A percentile compares a stretch with the other conserved stretches of the same genome.
These are phyloP conservation scores for Nesogale talazaci DNA, from an alignment of 2,113 vertebrate species.

Conservation along the genomic window DNA sequence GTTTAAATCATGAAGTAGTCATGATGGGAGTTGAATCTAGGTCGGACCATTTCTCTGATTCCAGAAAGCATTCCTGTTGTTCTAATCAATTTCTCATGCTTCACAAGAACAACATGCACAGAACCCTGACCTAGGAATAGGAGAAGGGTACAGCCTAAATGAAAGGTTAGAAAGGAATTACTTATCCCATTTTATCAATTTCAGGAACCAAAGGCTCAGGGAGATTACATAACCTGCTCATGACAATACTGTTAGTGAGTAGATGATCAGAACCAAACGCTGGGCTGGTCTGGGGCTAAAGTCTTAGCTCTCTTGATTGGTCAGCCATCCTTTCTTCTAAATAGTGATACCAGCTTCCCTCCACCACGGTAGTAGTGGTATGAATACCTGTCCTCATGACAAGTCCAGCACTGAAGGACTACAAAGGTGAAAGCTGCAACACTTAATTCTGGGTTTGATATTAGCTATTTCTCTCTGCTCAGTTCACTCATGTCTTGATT, in stretches of 20 bases:
- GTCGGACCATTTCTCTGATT: not conserved
- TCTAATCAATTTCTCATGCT: not conserved
- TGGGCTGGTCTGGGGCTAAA: conserved; percentile 6
- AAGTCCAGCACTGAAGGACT: not conserved
- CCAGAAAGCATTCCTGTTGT: not conserved
- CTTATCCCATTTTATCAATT: not conserved
- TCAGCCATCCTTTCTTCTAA: not conserved
- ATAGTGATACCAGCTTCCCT: not conserved
- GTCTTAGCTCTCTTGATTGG: not conserved
- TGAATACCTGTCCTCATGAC: not conserved
- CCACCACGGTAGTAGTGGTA: not conserved
- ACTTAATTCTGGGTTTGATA: not conserved
- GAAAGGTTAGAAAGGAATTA: not conserved
- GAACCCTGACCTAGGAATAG: not conserved
- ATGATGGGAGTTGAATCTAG: conserved; percentile 18
- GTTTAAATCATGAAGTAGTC: conserved; percentile 23
- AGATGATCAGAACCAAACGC: not conserved
- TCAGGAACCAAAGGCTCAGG: conserved; percentile 7
- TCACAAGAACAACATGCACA: conserved; percentile 1
- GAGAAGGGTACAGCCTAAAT: not conserved
- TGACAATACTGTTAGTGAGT: not conserved
- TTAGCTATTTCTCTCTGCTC: not conserved
- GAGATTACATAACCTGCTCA: not conserved
- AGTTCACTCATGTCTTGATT: no score
- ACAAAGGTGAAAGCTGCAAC: not conserved